Base-by-base conservation (phyloP, 1,140 invertebrate species). In the Drosophila littoralis region DNA sequence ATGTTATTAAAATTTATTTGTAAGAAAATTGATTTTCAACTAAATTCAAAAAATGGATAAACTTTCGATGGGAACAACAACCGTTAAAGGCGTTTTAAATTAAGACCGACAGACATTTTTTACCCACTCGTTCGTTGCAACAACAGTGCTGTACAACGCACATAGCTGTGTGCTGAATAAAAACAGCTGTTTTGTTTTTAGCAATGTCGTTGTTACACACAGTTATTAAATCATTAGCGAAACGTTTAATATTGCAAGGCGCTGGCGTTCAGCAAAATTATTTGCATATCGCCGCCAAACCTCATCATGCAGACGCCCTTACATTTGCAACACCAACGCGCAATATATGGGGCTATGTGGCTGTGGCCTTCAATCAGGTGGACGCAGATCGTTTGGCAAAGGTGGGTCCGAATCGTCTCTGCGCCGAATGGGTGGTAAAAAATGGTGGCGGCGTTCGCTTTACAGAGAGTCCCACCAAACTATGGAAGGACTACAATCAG, bases 401-500 rank as follows among this genome's bases (percentile, higher is more conserved):
- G 32, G 90, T 92, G 6, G 91, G 91, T 1, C 79, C 91, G 0
- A 79, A 92, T 69, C 89, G 91, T 1, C 75, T 92, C 0, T 92
- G 91, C 38, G 91, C 91, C 15, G 91, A 92, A 45, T 92, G 97
- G 97, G 91, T 98, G 7, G 86, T 97, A 36, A 93, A 95, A 78
- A 97, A 97, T 93, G 97, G 97, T 7, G 97, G 96, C 12, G 92
- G 93, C 36, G 94, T 97, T 0, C 95, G 94, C 81, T 96, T 92
- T 0, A 64, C 94, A 93, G 93, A 93, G 63, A 93, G 91, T 51
- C 77, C 82, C 7, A 71, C 92, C 17, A 88, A 94, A 52, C 94
- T 93, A 71, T 76, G 95, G 7, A 92, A 80, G 43, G 95, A 97
- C 92, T 97, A 97, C 75, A 96, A 97, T 91, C 64, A 83, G 9